phyloP scores from a whole-genome alignment of 2,113 vertebrate species.

The Litocranius walleri region DNA sequence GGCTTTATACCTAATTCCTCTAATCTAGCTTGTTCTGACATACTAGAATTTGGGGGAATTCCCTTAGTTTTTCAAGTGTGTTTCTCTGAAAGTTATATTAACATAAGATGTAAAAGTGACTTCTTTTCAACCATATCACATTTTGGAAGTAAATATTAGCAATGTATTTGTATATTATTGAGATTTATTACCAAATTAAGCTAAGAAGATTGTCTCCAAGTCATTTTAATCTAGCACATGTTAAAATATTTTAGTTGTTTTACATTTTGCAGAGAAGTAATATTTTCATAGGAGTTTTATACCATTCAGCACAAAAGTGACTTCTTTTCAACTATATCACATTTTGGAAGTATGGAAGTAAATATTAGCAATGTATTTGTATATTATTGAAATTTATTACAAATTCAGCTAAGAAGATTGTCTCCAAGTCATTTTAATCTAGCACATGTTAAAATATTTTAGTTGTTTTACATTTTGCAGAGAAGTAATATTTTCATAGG shows the following conservation, averaged over 20 bases:
- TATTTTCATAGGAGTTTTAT: not conserved
- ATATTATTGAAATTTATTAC: not conserved
- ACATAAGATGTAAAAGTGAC: not conserved
- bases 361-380: not conserved
- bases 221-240: not conserved
- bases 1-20: not conserved
- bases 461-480: not conserved
- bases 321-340: not conserved
- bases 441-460: not conserved
- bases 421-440: not conserved
- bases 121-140: not conserved
- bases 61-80: not conserved
- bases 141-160: not conserved
- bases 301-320: not conserved
- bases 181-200: not conserved
- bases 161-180: not conserved
- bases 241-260: not conserved
- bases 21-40: not conserved
- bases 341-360: conserved; percentile 11
- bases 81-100: not conserved
- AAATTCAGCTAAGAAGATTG: not conserved
- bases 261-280: not conserved
- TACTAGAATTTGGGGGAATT: not conserved
- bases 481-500: not conserved
- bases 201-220: not conserved